phyloP scores from a whole-genome alignment of 2,888 invertebrate genomes.

The Drosophila lacicola region DNA sequence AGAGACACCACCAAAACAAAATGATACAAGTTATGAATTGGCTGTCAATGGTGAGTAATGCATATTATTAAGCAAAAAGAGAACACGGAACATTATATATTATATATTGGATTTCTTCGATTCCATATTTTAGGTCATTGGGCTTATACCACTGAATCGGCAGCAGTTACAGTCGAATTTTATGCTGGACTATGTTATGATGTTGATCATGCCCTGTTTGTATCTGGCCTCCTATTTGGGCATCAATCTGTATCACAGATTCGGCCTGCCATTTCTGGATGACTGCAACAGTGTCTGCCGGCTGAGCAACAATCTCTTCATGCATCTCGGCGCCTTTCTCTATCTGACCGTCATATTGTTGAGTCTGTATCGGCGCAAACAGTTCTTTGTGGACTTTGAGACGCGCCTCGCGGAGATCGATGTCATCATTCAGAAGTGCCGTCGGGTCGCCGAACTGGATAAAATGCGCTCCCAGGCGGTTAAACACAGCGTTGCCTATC shows the following conservation, averaged over 20 bases:
- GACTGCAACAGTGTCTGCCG: slow-evolving; percentile 79
- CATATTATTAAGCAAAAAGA: no score
- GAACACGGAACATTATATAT: neutral
- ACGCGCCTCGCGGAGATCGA: slow-evolving; percentile 77
- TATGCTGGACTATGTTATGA: slow-evolving; percentile 74
- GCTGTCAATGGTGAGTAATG: slow-evolving; percentile 62
- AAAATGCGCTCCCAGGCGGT: slow-evolving; percentile 49
- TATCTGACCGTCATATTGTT: slow-evolving; percentile 71
- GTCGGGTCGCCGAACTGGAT: slow-evolving; percentile 61
- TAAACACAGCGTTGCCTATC: slow-evolving; percentile 67
- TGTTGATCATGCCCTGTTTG: slow-evolving; percentile 74
- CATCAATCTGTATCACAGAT: slow-evolving; percentile 52
- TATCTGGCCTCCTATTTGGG: slow-evolving; percentile 75
- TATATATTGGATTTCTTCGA: neutral
- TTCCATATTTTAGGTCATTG: slow-evolving; percentile 64
- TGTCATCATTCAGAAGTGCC: slow-evolving; percentile 70
- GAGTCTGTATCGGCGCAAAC: slow-evolving; percentile 78
- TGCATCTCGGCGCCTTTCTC: slow-evolving; percentile 80
- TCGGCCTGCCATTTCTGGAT: slow-evolving; percentile 53
- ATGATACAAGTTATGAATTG: slow-evolving; percentile 75
- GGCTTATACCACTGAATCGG: slow-evolving; percentile 82
- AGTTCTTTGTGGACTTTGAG: slow-evolving; percentile 79
- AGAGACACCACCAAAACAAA: slow-evolving; percentile 13
- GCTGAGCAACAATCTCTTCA: slow-evolving; percentile 76
- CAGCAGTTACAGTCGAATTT: slow-evolving; percentile 51